A percentile compares a stretch with the other conserved stretches of the same genome.
Conservation (phyloP, 2,113 vertebrate species). For the Myodes glareolus region DNA sequence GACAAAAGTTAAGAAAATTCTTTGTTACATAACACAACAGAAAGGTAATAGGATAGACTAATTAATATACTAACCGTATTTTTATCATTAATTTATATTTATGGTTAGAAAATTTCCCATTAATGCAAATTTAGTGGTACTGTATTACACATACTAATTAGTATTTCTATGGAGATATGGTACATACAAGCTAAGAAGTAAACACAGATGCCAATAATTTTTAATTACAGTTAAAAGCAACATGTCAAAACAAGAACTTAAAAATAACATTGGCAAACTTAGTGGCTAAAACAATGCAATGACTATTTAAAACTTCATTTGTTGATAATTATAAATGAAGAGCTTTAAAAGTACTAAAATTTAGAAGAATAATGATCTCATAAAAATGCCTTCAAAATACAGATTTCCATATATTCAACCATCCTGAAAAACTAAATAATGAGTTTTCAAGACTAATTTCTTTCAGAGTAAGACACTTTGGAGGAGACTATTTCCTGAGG, state of each 20-base stretch:
- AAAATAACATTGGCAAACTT: constrained; percentile 78
- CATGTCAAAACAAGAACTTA: constrained; percentile 81
- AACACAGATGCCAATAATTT: constrained; percentile 84
- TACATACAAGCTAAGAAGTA: constrained; percentile 80
- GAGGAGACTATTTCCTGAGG: background rate
- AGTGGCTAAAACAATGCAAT: constrained; percentile 67
- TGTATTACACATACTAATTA: constrained; percentile 76
- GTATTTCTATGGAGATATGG: constrained; percentile 77
- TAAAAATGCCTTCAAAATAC: constrained; percentile 27
- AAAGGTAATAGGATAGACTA: background rate
- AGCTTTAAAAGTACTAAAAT: background rate
- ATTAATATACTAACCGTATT: constrained; percentile 41
- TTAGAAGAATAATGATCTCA: background rate
- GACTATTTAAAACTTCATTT: constrained; percentile 57
- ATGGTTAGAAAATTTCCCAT: constrained; percentile 47
- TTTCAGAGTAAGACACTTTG: background rate
- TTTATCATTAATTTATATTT: constrained; percentile 55
- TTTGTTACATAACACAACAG: constrained; percentile 6
- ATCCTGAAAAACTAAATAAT: background rate
- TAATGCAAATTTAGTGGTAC: constrained; percentile 70
- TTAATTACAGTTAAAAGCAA: constrained; percentile 77
- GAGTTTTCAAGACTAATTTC: constrained; percentile 7
- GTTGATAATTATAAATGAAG: constrained; percentile 48
- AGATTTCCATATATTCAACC: background rate
- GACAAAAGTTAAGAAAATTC: constrained; percentile 4